Evolutionary conservation across 2,113 vertebrate species (phyloP), one percentile per base, ranked within the genome.

Genomic region (Larimichthys crocea): DNA sequence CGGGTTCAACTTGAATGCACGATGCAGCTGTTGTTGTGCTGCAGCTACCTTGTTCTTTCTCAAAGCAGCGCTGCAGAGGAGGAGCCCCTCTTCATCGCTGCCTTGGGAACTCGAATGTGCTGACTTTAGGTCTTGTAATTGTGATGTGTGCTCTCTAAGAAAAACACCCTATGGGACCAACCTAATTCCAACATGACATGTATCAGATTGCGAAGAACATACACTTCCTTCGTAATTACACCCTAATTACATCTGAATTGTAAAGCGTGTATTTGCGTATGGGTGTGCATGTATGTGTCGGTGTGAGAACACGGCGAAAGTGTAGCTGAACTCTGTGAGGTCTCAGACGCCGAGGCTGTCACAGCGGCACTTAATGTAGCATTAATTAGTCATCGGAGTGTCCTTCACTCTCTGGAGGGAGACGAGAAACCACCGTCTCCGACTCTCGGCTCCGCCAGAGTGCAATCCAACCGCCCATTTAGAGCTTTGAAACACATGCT

Each of bases 361-460:
- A 83, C 79, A 85, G 83, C 85, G 87, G 81, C 84, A 76, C 84
- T 89, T 87, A 86, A 89, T 85, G 84, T 83, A 84, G 40, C 71
- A 56, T 71, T 92, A 86, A 90, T 90, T 89, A 92, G 85, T 86
- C 89, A 87, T 83, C 81, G 86, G 69, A 86, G 79, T 78, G 78
- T 81, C 42, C 57, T 76, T 75, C 55, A 66, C 79, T 80, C 87
- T 87, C 80, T 20, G 57, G 55, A 69, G 77, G 80, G 26, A 79
- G 77, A 87, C 52, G 20, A 75, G 74, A 86, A 73, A 66, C 68
- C 80, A 69, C 79, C 83, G 86, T 86, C 75, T 84, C 65, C 56
- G n/a, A 24, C 35, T 65, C 67, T 87, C 83, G 71, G 71, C 80
- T 65, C 59, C 10, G 68, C 68, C 57, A 24, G 61, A 79, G 35